Conservation (phyloP, 2,113 vertebrate genomes). For the Uria lomvia region DNA sequence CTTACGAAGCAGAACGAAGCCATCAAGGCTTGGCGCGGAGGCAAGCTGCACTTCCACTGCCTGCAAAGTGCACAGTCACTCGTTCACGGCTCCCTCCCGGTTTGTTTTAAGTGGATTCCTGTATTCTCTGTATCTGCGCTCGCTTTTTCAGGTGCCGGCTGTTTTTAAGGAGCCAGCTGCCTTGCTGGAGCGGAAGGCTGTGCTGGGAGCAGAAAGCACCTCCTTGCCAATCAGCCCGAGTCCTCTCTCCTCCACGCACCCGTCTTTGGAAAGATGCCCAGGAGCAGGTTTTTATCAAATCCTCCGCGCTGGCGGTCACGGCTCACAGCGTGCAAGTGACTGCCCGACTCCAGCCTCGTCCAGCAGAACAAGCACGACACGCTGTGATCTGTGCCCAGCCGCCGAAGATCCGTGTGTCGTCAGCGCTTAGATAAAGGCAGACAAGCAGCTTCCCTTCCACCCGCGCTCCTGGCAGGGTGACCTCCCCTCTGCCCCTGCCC, state of each 20-base stretch:
- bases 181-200: neutral
- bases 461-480: accelerated
- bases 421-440: neutral
- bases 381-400: neutral
- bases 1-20: neutral
- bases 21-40: constrained; percentile 41
- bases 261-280: neutral
- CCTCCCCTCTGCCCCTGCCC: neutral
- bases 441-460: neutral
- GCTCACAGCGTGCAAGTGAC: neutral
- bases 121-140: neutral
- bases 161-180: neutral
- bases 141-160: accelerated
- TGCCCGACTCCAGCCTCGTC: accelerated
- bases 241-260: neutral
- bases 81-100: neutral
- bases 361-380: accelerated
- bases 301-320: neutral
- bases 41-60: neutral
- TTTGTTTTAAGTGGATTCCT: neutral
- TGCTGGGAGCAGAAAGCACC: neutral
- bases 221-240: neutral
- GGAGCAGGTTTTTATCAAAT: neutral
- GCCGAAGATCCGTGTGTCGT: accelerated
- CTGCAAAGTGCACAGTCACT: constrained; percentile 46